Base-by-base conservation (phyloP, 92 coral and sea anemone genomes). In the Muricea muricata region DNA sequence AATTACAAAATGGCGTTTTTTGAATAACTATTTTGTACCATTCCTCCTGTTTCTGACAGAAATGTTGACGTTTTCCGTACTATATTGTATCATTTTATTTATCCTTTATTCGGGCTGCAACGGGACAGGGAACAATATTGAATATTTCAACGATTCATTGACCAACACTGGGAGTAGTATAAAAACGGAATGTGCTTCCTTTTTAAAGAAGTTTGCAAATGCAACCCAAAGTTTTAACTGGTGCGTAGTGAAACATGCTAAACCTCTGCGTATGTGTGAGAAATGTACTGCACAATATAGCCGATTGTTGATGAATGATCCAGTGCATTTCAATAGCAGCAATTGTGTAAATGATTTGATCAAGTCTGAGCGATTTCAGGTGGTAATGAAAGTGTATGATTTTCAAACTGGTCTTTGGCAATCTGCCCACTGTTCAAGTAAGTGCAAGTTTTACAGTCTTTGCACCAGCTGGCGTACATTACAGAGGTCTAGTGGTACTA, bases 381-480 rank as follows among this genome's bases (percentile, higher is more conserved):
- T 78, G 7, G 83, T 78, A 13, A 56, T 57, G 71, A 78, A 57
- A 39, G 83, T 78, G 18, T 78, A 55, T 39, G 83, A 78, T 24
- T 78, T 78, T 55, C 83, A 78, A 57, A 78, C 83, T 78, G 83
- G 55, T 18, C 70, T 78, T 20, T 78, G 83, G 83, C 11, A 57
- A 12, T 21, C 52, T 17, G 83, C 83, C 35, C 70, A 78, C 45
- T 78, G 83, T 33, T 52, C 21, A 0, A 78, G 83, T 78, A 78
- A 78, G 83, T 75, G n/a, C n/a, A n/a, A n/a, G n/a, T n/a, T n/a
- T n/a, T n/a, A n/a, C n/a, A n/a, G n/a, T n/a, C n/a, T n/a, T n/a
- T n/a, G n/a, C n/a, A n/a, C n/a, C n/a, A n/a, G n/a, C n/a, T n/a
- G n/a, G n/a, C n/a, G n/a, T n/a, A n/a, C n/a, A n/a, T n/a, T n/a